Conservation (phyloP, 2,113 vertebrate genomes). For the Sapajus apella region DNA sequence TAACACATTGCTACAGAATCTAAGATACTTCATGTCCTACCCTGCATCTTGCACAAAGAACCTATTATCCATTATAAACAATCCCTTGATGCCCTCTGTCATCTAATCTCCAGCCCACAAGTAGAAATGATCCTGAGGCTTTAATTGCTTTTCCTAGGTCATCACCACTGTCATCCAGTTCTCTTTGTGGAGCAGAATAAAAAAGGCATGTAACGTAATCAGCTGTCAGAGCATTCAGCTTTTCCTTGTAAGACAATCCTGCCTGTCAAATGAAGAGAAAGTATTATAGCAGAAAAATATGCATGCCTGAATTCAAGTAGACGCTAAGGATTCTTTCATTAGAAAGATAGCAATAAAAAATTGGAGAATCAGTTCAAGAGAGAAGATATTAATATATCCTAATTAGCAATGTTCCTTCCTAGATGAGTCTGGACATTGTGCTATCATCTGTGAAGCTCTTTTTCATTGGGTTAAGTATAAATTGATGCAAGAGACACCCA, state of each 20-base stretch:
- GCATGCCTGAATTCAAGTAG: constrained; percentile 16
- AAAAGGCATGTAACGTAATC: background rate
- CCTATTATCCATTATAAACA: constrained; percentile 8
- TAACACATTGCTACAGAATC: background rate
- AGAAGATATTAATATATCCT: background rate
- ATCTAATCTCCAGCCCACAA: constrained; percentile 42
- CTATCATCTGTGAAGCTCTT: background rate
- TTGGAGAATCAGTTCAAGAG: background rate
- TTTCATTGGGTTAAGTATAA: background rate
- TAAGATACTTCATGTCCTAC: constrained; percentile 22
- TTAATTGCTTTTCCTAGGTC: constrained; percentile 66
- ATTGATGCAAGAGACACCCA: background rate
- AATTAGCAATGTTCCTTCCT: constrained; percentile 38
- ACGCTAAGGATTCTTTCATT: background rate
- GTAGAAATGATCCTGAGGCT: constrained; percentile 29
- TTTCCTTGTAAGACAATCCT: background rate
- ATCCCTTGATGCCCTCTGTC: background rate
- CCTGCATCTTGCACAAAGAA: background rate
- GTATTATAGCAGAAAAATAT: background rate
- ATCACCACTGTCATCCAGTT: background rate
- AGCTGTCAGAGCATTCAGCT: background rate
- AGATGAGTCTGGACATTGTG: background rate
- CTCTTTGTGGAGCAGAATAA: constrained; percentile 8
- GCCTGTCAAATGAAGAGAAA: background rate
- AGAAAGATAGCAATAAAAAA: constrained; percentile 14